These are phyloP conservation scores for Maniola jurtina DNA, from an alignment of 1,140 invertebrate genomes.

Conservation along the genomic window DNA sequence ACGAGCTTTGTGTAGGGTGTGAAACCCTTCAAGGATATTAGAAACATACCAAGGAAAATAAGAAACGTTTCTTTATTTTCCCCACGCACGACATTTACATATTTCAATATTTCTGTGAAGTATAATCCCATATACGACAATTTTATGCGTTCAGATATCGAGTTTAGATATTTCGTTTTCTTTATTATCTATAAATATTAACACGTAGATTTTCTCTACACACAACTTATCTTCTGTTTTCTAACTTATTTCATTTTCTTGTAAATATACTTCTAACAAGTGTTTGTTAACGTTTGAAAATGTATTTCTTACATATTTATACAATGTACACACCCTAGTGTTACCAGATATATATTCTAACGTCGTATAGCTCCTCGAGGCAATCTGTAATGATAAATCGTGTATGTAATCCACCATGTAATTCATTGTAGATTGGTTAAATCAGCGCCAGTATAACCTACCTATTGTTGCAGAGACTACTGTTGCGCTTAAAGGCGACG, in stretches of 20 bases:
- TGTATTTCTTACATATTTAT: no score
- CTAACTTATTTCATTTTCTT: no score
- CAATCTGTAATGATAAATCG: background rate
- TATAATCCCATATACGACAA: background rate
- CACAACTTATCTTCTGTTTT: no score
- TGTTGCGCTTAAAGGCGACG: conserved; percentile 79
- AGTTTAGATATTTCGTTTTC: background rate
- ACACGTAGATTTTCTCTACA: background rate
- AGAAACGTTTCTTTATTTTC: conserved; percentile 8
- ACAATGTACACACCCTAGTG: no score
- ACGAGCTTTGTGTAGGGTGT: conserved; percentile 15
- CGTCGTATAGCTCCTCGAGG: no score
- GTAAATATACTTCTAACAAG: no score
- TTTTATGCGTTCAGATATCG: background rate
- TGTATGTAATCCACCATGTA: background rate
- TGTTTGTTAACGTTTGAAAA: no score
- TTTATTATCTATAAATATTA: background rate
- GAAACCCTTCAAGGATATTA: conserved; percentile 7
- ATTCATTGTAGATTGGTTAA: background rate
- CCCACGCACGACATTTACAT: conserved; percentile 10
- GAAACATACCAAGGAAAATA: conserved; percentile 6
- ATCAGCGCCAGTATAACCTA: background rate
- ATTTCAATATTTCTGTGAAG: conserved; percentile 12
- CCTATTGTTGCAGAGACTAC: conserved; percentile 75
- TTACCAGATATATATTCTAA: no score